These are phyloP conservation scores for Synergus laeviventris DNA, from an alignment of 2,888 invertebrate species.

Conservation along the genomic window DNA sequence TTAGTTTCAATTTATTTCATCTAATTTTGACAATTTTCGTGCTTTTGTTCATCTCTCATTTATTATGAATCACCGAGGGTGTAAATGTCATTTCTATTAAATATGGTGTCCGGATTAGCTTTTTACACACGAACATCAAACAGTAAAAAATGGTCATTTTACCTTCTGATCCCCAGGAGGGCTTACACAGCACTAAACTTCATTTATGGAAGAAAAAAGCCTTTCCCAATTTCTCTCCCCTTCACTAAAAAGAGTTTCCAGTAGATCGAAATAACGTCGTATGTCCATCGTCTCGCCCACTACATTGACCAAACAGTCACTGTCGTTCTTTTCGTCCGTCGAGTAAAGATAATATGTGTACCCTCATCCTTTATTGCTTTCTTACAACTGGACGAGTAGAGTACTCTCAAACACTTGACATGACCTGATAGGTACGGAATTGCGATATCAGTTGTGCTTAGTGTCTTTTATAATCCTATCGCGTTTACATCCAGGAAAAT, in stretches of 20 bases:
- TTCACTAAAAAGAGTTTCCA: constrained; percentile 15
- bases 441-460: not conserved
- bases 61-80: not conserved
- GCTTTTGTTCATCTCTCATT: too few relatives aligned
- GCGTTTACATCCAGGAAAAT: not conserved
- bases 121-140: not conserved
- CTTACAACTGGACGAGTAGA: constrained; percentile 16
- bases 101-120: not conserved
- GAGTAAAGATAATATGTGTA: constrained; percentile 30
- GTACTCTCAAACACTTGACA: constrained; percentile 35
- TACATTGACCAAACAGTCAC: not conserved
- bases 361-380: constrained; percentile 32
- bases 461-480: not conserved
- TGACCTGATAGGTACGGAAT: constrained; percentile 20
- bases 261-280: constrained; percentile 19
- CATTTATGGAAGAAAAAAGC: constrained; percentile 35
- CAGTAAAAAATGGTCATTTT: not conserved
- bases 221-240: constrained; percentile 3
- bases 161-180: not conserved
- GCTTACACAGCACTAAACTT: constrained; percentile 22
- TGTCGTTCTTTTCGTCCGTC: not conserved
- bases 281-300: constrained; percentile 14
- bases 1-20: not conserved
- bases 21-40: not conserved
- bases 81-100: not conserved